phyloP scores from a whole-genome alignment of 2,113 vertebrate species.

The Alligator sinensis region DNA sequence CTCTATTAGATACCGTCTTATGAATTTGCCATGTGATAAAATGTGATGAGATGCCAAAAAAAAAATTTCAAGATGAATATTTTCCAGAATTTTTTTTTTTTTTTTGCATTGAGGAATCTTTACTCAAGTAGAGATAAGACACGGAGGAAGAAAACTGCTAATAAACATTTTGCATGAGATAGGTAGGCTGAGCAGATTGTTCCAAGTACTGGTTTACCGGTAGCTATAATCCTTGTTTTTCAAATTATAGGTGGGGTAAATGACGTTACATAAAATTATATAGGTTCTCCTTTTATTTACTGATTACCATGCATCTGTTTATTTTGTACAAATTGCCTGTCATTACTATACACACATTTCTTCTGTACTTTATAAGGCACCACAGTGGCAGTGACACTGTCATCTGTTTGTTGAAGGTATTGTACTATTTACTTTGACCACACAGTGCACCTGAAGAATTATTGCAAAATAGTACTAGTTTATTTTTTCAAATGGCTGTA shows the following conservation, averaged over 20 bases:
- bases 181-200: not conserved
- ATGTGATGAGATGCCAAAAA: not conserved
- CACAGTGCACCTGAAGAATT: not conserved
- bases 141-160: not conserved
- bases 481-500: not conserved
- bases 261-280: not conserved
- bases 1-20: not conserved
- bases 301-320: not conserved
- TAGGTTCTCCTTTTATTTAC: not conserved
- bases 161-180: not conserved
- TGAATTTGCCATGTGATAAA: not conserved
- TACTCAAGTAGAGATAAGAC: not conserved
- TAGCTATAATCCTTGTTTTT: not conserved
- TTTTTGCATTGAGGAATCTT: not conserved
- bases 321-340: not conserved
- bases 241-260: not conserved
- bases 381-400: not conserved
- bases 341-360: not conserved
- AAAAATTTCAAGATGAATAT: not conserved
- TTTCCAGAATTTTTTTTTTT: not conserved
- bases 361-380: not conserved
- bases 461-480: not conserved
- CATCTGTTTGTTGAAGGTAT: not conserved
- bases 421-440: not conserved
- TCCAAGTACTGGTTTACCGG: not conserved